Conservation (phyloP, 2,888 invertebrate genomes). For the Tortrix viridana region DNA sequence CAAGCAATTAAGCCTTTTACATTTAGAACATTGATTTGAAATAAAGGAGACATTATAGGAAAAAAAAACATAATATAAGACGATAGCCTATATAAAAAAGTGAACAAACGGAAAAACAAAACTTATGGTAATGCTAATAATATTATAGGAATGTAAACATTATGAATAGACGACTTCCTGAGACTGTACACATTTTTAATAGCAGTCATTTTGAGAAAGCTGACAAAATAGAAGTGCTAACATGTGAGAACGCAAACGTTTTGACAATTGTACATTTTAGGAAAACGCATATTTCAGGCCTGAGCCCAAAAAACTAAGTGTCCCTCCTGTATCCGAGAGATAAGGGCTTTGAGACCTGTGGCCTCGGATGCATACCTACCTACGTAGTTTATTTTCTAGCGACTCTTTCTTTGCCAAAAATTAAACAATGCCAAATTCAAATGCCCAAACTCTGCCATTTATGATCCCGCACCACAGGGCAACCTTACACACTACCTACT, state of each 20-base stretch:
- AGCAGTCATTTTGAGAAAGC: constrained; percentile 2
- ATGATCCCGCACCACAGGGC: too few species aligned
- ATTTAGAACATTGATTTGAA: background rate
- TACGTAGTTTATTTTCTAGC: too few species aligned
- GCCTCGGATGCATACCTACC: too few species aligned
- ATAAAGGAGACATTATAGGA: too few species aligned
- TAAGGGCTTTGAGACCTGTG: too few species aligned
- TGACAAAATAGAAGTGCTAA: constrained; percentile 9
- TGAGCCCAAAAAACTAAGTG: too few species aligned
- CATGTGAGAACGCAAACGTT: background rate
- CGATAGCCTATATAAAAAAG: background rate
- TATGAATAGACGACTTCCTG: background rate
- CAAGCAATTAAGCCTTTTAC: background rate
- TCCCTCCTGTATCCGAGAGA: too few species aligned
- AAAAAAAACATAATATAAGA: background rate
- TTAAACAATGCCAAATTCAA: too few species aligned
- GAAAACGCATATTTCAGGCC: too few species aligned
- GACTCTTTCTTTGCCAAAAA: too few species aligned
- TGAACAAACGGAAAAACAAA: constrained; percentile 1
- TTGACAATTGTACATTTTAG: constrained; percentile 4
- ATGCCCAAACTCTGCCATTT: too few species aligned
- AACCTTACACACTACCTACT: too few species aligned
- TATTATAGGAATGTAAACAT: constrained; percentile 1
- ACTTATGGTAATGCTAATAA: background rate
- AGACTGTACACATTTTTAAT: constrained; percentile 8